Evolutionary conservation across 2,888 invertebrate species (phyloP).

Genomic region (Andrena trimmerana): DNA sequence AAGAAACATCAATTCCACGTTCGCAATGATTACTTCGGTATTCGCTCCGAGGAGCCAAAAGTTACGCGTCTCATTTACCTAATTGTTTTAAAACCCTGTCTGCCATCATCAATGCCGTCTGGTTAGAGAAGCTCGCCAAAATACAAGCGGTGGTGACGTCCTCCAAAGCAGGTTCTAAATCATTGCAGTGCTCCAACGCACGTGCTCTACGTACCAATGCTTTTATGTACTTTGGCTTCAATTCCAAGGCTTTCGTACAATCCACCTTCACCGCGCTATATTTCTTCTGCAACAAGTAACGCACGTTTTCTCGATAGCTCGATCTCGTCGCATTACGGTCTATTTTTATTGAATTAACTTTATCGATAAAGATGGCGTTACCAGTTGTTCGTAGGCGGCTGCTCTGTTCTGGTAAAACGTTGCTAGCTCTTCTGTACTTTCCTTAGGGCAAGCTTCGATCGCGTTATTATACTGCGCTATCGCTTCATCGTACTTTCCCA

Average conservation of each 20-base stretch:
- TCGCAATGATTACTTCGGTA: not conserved
- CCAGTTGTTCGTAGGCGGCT: conserved; percentile 96
- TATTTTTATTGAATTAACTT: not conserved
- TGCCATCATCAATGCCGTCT: conserved; percentile 92
- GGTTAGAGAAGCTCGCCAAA: conserved; percentile 94
- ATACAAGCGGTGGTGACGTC: conserved; percentile 97
- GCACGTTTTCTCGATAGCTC: no score
- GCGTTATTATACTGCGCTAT: conserved; percentile 96
- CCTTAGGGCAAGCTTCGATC: conserved; percentile 94
- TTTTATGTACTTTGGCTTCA: conserved; percentile 95
- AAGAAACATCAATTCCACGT: conserved; percentile 18
- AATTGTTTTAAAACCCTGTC: conserved; percentile 95
- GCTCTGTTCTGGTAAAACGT: conserved; percentile 98
- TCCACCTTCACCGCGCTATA: conserved; percentile 94
- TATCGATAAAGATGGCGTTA: conserved; percentile 74
- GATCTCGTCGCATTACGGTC: not conserved
- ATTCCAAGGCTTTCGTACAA: conserved; percentile 93
- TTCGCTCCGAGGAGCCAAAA: not conserved
- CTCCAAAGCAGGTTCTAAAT: conserved; percentile 93
- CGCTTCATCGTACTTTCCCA: conserved; percentile 96
- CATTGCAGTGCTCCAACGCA: conserved; percentile 92
- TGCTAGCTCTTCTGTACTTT: conserved; percentile 91
- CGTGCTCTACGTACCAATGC: conserved; percentile 94
- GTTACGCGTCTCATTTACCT: conserved; percentile 84
- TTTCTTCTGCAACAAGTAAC: conserved; percentile 87